Evolutionary conservation across 2,797 vertebrate species (phyloP), one percentile per base, ranked within the genome.

Genomic region (Buceros bicornis): DNA sequence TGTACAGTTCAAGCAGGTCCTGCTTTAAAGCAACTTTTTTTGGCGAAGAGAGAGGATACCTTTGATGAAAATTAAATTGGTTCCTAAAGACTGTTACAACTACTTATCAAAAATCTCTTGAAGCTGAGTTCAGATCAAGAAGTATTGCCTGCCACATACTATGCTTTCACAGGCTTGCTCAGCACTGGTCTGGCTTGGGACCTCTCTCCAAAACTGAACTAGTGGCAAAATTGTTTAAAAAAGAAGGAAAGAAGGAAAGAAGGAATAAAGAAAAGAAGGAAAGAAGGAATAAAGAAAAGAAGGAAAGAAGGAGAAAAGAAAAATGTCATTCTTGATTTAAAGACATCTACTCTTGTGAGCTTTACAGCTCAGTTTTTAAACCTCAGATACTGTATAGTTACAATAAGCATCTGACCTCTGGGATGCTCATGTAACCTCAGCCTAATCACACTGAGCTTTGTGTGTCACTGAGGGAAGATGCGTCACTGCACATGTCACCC

Each of bases 21-120:
- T 90, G 66, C 90, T 92, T 84, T 82, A 82, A 90, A 93, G 72
- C 29, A 69, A 37, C 13, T 5, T 65, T 71, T 80, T 88, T 74
- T 72, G 83, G 54, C 33, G 69, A 77, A 81, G 70, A 73, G 57
- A 67, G 29, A 64, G 24, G 18, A 53, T 58, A 50, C 47, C 43
- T 90, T 69, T 91, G 88, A 69, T 76, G 62, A 81, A 88, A 95
- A 94, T 78, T 3, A 65, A 73, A 74, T 72, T 40, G 31, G 16
- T 91, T 88, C 58, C 61, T 71, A 78, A 93, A 69, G 45, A 43
- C 65, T 69, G 19, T 74, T 95, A 69, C 58, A 86, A 81, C 16
- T 51, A 71, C 43, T 86, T 72, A 69, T 4, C 37, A 87, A 72
- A 84, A 72, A 84, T 58, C n/a, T 93, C 58, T 84, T 45, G 24